Base-by-base conservation (phyloP, 2,113 vertebrate genomes). In the Myotis davidii region DNA sequence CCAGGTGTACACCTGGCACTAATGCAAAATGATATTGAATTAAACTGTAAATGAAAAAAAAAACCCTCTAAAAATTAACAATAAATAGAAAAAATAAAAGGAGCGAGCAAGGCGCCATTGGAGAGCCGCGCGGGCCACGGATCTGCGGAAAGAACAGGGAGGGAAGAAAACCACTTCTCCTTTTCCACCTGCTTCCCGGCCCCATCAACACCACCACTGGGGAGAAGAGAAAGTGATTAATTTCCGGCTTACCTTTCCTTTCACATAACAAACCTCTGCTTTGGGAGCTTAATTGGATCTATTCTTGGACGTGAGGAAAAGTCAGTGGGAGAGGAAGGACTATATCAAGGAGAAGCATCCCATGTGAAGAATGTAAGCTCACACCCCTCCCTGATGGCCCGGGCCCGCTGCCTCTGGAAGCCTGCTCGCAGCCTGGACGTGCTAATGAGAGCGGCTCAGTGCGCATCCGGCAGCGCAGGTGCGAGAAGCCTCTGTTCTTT, bases 311-410 rank as follows among this genome's bases (percentile, higher is more conserved):
- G 88, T 96, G 97, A 98, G 96, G 97, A 96, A 97, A 98, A 98
- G 95, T 98, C 97, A 95, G 96, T 96, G 67, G 92, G 97, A 98
- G 97, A 98, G 97, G 98, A 98, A 98, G 97, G 91, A 65, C 61
- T 94, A 97, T 88, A 98, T 94, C 91, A 97, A 96, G 96, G 85
- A 88, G 95, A 89, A 96, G 98, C 97, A 98, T 97, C 98, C 97
- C 96, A 97, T 98, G 97, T 98, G 98, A 98, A 98, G 98, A 98
- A 98, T 99, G 98, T 98, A 98, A 98, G 98, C 98, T 98, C 97
- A 97, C 95, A 98, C 98, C 95, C 96, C 98, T 99, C 98, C 98
- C 98, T 98, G 98, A 98, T 98, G 96, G 96, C 96, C 97, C 97
- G 98, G 97, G 97, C 98, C 96, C 65, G 91, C 97, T 98, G 98